These are phyloP conservation scores for Dastarcus helophoroides DNA, from an alignment of 2,888 invertebrate species.

Conservation along the genomic window DNA sequence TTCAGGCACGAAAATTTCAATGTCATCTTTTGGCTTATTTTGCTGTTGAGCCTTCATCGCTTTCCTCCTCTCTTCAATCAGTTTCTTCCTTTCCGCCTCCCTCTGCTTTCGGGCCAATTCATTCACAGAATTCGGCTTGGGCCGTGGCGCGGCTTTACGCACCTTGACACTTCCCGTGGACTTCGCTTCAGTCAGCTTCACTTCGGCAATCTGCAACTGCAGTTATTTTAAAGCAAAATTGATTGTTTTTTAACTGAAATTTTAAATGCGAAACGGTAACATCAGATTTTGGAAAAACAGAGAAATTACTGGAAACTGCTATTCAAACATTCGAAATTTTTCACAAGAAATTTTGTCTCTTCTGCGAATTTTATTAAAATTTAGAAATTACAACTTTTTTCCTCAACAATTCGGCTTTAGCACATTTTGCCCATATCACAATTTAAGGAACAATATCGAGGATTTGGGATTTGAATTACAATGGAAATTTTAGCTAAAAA, in stretches of 20 bases:
- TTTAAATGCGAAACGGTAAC: too few species aligned
- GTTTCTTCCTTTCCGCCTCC: constrained; percentile 64
- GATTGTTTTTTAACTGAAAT: constrained; percentile 7
- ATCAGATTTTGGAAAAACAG: too few species aligned
- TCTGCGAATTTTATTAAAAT: too few species aligned
- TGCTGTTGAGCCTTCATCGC: constrained; percentile 42
- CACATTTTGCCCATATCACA: too few species aligned
- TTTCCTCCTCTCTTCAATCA: constrained; percentile 64
- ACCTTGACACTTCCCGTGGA: constrained; percentile 8
- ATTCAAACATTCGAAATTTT: too few species aligned
- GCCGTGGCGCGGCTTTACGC: constrained; percentile 17
- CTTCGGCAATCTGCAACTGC: constrained; percentile 8
- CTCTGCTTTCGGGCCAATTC: constrained; percentile 42
- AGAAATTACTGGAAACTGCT: too few species aligned
- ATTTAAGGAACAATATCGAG: too few species aligned
- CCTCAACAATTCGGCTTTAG: too few species aligned
- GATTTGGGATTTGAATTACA: too few species aligned
- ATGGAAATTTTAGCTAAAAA: too few species aligned
- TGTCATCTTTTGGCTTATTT: constrained; percentile 23
- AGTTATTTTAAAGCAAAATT: background rate
- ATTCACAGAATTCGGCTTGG: constrained; percentile 35
- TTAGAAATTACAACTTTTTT: too few species aligned
- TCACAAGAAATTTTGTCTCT: too few species aligned
- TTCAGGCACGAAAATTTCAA: constrained; percentile 38
- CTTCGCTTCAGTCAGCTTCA: constrained; percentile 2